Evolutionary conservation across 2,113 vertebrate genomes (phyloP).

Genomic region (Centrocercus urophasianus): DNA sequence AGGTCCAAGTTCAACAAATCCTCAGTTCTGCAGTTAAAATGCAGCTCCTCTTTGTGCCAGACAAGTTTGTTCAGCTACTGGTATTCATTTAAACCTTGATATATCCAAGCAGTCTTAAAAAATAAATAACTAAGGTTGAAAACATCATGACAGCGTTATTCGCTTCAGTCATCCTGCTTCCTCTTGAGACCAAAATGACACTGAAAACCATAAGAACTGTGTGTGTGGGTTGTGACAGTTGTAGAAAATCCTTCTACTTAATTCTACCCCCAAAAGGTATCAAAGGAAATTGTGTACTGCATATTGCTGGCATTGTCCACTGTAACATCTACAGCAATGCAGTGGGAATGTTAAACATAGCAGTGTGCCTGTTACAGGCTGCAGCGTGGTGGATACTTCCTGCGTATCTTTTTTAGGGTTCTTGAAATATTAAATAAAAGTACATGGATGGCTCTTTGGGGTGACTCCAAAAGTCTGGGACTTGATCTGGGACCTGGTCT

Average conservation of each 20-base stretch:
- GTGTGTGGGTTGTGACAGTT: neutral
- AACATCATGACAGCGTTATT: neutral
- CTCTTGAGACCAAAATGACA: neutral
- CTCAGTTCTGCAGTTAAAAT: neutral
- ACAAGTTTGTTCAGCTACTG: neutral
- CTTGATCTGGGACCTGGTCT: neutral
- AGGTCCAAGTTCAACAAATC: neutral
- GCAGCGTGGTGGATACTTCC: neutral
- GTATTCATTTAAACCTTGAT: neutral
- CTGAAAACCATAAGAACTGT: rapidly evolving
- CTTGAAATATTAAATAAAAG: neutral
- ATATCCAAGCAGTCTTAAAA: neutral
- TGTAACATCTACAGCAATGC: neutral
- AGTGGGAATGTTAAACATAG: neutral
- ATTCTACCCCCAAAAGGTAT: neutral
- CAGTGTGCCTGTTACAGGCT: neutral
- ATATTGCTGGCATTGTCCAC: neutral
- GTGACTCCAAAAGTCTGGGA: neutral
- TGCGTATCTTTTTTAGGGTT: neutral
- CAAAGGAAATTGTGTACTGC: neutral
- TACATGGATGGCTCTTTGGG: neutral
- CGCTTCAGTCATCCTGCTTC: neutral
- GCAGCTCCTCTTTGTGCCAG: neutral
- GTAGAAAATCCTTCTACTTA: neutral
- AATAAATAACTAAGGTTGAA: neutral